Evolutionary conservation across 2,113 vertebrate genomes (phyloP), one percentile per base, ranked within the genome.

Genomic region (Delphinus delphis): DNA sequence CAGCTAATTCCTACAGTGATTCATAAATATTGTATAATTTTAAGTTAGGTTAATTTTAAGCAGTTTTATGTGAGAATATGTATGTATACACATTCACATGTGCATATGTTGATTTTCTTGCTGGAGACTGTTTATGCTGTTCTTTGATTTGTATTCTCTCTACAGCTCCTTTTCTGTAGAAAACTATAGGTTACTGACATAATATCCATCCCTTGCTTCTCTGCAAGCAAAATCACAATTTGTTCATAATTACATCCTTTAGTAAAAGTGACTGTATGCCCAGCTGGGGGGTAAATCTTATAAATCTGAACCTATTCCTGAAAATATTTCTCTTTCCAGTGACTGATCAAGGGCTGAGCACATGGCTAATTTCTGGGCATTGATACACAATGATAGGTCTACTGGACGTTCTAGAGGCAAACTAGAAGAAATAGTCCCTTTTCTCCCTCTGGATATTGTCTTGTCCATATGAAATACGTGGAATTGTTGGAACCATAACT

Each of bases 291-390:
- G 17, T n/a, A 11, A 58, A 77, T 71, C 36, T 70, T 44, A 62
- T 67, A 77, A 94, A 71, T 93, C 44, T 62, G 63, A 90, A 36
- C n/a, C 13, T 83, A n/a, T 14, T 60, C 6, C 3, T 63, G 21
- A 47, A 71, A 47, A 73, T 77, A 92, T 67, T 82, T 81, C 28
- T 80, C 18, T 67, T 86, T 79, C 10, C 28, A 81, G 67, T 68
- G 26, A 94, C 3, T 28, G 6, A n/a, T 81, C 20, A 53, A 70
- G 12, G 9, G 8, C 8, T 91, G 65, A 55, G 6, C 4, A 63
- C 2, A 31, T 73, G 71, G 21, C 55, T 84, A 70, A 67, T 81
- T 88, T 73, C 11, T 63, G 25, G 80, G 18, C 9, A 60, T 31
- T 33, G 14, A 18, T 18, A 58, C 0, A 36, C 33, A 41, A 0